Conservation (phyloP, 1,140 invertebrate species). For the Habropoda laboriosa region DNA sequence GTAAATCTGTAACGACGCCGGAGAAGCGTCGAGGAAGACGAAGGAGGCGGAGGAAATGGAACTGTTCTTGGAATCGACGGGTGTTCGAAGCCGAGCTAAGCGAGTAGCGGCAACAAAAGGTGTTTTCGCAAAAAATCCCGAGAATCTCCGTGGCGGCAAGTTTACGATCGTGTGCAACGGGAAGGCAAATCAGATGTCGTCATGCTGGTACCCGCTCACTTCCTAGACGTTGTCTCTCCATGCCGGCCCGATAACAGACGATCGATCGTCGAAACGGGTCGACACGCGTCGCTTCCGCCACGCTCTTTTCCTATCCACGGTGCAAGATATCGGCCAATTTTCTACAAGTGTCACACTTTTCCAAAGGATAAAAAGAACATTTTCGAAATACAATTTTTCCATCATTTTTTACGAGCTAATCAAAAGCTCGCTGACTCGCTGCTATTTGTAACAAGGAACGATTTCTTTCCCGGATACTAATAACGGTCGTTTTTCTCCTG, state of each 20-base stretch:
- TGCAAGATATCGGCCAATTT: not conserved
- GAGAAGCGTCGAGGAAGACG: not conserved
- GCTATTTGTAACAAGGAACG: not conserved
- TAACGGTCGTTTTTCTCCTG: not conserved
- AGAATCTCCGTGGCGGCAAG: not conserved
- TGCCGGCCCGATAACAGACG: conserved; percentile 57
- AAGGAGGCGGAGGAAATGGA: not conserved
- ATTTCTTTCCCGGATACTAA: conserved; percentile 7
- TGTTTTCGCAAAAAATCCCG: conserved; percentile 23
- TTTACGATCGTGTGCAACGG: conserved; percentile 48
- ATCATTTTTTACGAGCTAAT: not conserved
- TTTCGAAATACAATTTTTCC: too few relatives aligned
- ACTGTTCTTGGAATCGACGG: conserved; percentile 34
- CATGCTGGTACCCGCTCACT: conserved; percentile 66
- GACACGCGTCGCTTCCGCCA: conserved; percentile 6
- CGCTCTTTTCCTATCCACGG: not conserved
- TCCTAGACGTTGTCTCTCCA: conserved; percentile 41
- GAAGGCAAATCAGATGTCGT: conserved; percentile 39
- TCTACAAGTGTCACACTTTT: not conserved
- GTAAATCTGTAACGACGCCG: conserved; percentile 21
- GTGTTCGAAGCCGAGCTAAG: not conserved
- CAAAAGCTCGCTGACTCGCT: not conserved
- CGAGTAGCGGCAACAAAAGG: conserved; percentile 28
- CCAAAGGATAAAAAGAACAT: not conserved
- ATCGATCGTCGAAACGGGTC: conserved; percentile 53